A percentile compares a stretch with the other conserved stretches of the same genome.
These are phyloP conservation scores for Tragelaphus scriptus DNA, from an alignment of 2,113 vertebrate genomes.

Conservation along the genomic window DNA sequence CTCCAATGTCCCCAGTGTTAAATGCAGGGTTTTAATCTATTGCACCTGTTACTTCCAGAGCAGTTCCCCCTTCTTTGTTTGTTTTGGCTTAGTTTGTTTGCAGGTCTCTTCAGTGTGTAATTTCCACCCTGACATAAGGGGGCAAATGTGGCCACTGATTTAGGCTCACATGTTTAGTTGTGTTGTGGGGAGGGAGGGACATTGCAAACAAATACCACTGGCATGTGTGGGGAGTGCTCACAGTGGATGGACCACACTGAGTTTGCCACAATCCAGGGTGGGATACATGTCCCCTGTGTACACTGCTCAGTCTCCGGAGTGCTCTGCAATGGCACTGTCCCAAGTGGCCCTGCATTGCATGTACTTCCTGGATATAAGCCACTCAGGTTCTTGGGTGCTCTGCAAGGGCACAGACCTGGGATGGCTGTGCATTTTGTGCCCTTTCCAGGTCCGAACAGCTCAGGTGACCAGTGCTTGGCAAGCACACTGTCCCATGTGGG, in stretches of 20 bases:
- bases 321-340: background rate
- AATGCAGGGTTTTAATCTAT: background rate
- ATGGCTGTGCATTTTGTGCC: background rate
- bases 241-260: background rate
- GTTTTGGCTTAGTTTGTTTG: background rate
- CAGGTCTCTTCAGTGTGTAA: background rate
- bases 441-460: background rate
- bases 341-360: background rate
- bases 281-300: rapidly evolving
- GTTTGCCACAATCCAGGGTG: background rate
- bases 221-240: background rate
- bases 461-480: background rate
- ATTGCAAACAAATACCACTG: background rate
- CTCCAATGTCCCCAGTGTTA: background rate
- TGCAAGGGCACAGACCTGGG: background rate
- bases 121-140: background rate
- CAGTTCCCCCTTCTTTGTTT: background rate
- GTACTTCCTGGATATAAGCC: background rate
- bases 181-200: background rate
- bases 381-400: background rate
- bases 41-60: too few relatives aligned
- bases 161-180: background rate
- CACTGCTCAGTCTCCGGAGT: background rate
- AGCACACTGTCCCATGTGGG: background rate
- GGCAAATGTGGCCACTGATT: background rate